Evolutionary conservation across 2,888 invertebrate species (phyloP).

Genomic region (Drosophila neoperkinsi): DNA sequence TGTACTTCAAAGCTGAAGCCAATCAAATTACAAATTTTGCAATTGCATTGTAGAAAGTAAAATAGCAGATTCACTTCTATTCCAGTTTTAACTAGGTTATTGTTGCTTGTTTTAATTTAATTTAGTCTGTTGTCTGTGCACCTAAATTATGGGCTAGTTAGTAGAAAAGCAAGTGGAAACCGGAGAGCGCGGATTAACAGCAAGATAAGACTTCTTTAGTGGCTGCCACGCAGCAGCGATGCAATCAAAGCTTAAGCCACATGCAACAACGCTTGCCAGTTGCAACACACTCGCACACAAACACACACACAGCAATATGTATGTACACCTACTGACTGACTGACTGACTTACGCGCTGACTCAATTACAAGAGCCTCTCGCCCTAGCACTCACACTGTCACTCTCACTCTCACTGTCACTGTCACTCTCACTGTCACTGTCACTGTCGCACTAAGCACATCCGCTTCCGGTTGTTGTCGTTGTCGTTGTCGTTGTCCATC

Average conservation of each 20-base stretch:
- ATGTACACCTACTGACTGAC: constrained; percentile 7
- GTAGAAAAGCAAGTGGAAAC: neutral
- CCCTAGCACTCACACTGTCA: neutral
- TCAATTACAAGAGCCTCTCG: constrained; percentile 41
- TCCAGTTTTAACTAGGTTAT: neutral
- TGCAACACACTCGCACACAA: neutral
- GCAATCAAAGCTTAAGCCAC: neutral
- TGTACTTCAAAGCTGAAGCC: neutral
- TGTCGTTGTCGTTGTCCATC: constrained; percentile 11
- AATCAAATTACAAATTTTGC: neutral
- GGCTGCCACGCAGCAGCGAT: neutral
- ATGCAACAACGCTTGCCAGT: neutral
- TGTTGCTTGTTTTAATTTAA: neutral
- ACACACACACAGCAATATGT: neutral
- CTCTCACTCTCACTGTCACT: neutral
- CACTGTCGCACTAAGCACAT: constrained; percentile 64
- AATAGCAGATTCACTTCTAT: neutral
- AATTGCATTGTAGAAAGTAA: neutral
- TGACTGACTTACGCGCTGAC: constrained; percentile 37
- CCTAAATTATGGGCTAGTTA: neutral
- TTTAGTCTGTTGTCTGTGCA: neutral
- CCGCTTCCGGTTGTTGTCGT: constrained; percentile 67
- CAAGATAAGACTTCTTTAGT: neutral
- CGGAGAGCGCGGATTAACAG: neutral
- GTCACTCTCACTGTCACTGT: constrained; percentile 23